A percentile compares a stretch with the other conserved stretches of the same genome.
phyloP scores from a whole-genome alignment of 1,140 invertebrate species.

The Brachionus manjavacas region DNA sequence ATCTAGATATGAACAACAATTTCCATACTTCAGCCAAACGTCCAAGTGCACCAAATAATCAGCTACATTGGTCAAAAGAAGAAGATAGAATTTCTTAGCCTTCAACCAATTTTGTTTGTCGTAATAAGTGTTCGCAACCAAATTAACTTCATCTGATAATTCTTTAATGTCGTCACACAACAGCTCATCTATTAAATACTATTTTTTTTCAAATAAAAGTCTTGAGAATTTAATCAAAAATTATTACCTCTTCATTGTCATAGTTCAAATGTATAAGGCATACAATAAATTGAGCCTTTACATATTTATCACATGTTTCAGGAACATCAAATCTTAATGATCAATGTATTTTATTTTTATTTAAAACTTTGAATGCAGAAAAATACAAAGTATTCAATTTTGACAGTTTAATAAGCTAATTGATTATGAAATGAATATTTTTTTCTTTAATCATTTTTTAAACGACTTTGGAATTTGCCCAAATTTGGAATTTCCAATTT shows the following conservation, averaged over 20 bases:
- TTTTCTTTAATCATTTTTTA: no score
- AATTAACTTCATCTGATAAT: neutral
- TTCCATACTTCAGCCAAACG: slow-evolving; percentile 37
- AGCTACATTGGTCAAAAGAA: neutral
- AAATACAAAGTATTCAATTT: no score
- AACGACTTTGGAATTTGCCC: no score
- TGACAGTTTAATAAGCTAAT: no score
- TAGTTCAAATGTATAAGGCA: slow-evolving; percentile 9
- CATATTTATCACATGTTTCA: neutral
- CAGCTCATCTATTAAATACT: slow-evolving; percentile 1
- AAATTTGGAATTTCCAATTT: no score
- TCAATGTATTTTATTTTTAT: neutral
- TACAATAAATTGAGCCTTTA: neutral
- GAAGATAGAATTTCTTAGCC: slow-evolving; percentile 4
- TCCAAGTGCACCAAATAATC: slow-evolving; percentile 34
- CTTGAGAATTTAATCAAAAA: neutral
- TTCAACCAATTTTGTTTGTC: neutral
- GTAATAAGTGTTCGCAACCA: slow-evolving; percentile 18
- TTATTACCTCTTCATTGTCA: neutral
- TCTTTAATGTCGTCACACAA: neutral
- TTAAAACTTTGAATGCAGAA: no score
- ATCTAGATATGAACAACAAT: neutral
- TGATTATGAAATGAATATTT: no score
- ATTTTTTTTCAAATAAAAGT: neutral
- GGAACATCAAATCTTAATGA: neutral